Conservation (phyloP, 2,113 vertebrate genomes). For the Ascaphus truei region DNA sequence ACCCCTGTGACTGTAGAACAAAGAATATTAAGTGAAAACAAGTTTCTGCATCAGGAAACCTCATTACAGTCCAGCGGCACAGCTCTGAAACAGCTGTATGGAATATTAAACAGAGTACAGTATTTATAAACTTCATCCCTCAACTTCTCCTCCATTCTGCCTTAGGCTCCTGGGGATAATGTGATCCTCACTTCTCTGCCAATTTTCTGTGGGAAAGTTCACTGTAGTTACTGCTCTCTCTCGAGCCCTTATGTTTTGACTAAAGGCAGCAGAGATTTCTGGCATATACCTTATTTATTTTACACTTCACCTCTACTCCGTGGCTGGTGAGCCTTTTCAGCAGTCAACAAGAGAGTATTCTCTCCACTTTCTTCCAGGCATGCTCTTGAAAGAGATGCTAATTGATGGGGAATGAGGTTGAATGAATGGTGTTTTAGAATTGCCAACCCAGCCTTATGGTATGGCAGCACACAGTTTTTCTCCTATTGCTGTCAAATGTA, state of each 20-base stretch:
- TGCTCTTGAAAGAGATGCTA: too few relatives aligned
- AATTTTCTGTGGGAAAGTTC: conserved; percentile 31
- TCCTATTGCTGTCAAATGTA: too few relatives aligned
- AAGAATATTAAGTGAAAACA: neutral
- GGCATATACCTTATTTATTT: conserved; percentile 7
- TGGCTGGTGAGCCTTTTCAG: neutral
- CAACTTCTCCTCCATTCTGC: neutral
- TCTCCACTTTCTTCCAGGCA: neutral
- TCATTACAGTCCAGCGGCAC: neutral
- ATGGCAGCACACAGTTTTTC: too few relatives aligned
- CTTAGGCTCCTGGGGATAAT: conserved; percentile 16
- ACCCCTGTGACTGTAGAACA: too few relatives aligned
- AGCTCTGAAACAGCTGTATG: neutral
- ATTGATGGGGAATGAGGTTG: too few relatives aligned
- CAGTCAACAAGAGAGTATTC: neutral
- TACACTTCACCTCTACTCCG: too few relatives aligned
- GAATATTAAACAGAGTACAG: conserved; percentile 1
- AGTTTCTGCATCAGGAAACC: neutral
- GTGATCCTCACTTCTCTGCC: conserved; percentile 6
- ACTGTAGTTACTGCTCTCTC: conserved; percentile 7
- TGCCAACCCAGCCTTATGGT: too few relatives aligned
- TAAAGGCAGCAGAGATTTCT: conserved; percentile 5
- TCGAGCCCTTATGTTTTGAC: conserved; percentile 25
- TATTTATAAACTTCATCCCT: neutral
- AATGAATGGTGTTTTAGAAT: too few relatives aligned